A percentile compares a stretch with the other conserved stretches of the same genome.
These are phyloP conservation scores for Lichenostomus cassidix DNA, from an alignment of 2,113 vertebrate species.

Conservation along the genomic window DNA sequence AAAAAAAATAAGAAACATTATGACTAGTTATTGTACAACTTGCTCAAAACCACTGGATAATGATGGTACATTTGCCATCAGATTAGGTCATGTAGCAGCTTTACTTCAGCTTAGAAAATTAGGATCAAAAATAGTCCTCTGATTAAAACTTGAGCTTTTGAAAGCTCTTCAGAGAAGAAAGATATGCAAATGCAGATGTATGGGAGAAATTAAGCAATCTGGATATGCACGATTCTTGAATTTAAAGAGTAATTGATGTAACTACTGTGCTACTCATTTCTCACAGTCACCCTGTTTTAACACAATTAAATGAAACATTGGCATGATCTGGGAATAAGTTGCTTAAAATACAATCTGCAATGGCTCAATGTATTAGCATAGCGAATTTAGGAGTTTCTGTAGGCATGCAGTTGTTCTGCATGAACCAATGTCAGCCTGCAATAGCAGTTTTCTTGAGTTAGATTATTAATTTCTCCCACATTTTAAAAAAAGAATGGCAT, in stretches of 20 bases:
- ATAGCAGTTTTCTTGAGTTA: not conserved
- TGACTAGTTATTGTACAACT: not conserved
- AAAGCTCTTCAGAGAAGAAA: constrained; percentile 48
- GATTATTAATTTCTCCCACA: not conserved
- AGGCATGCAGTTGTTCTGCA: not conserved
- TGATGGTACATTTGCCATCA: not conserved
- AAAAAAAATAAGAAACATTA: not conserved
- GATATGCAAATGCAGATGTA: constrained; percentile 28
- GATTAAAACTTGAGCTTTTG: constrained; percentile 54
- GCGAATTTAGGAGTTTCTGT: not conserved
- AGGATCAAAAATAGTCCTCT: constrained; percentile 49
- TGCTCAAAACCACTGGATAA: not conserved
- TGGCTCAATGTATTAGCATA: not conserved
- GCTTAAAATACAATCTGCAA: not conserved
- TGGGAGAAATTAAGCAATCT: constrained; percentile 31
- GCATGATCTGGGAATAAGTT: not conserved
- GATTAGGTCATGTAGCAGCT: constrained; percentile 41
- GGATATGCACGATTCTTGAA: not conserved
- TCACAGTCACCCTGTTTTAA: not conserved
- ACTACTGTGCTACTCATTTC: not conserved
- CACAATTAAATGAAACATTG: not conserved
- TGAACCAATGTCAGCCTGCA: not conserved
- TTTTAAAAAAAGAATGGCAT: not conserved
- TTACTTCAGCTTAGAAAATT: constrained; percentile 37
- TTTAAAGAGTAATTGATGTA: constrained; percentile 29